These are phyloP conservation scores for Anomalospiza imberbis DNA, from an alignment of 2,797 vertebrate species.

Conservation along the genomic window DNA sequence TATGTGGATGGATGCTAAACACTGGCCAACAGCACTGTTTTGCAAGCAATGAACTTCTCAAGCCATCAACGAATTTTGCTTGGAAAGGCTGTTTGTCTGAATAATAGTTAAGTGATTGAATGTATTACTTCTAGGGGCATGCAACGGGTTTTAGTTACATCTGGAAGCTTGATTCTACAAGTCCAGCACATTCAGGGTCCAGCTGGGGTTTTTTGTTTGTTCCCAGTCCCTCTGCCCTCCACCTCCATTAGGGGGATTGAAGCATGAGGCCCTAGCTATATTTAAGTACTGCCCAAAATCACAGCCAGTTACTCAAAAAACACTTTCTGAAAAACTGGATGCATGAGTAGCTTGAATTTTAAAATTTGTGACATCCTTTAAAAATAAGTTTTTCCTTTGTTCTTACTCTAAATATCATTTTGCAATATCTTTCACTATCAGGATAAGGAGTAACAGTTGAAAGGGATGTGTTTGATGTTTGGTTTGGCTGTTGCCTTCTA, in stretches of 20 bases:
- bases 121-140: not conserved
- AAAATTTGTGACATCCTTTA: not conserved
- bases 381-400: not conserved
- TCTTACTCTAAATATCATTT: not conserved
- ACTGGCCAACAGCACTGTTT: not conserved
- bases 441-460: not conserved
- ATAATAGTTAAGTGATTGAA: not conserved
- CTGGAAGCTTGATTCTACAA: not conserved
- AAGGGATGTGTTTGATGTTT: constrained; percentile 40
- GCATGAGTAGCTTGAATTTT: not conserved
- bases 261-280: not conserved
- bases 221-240: not conserved
- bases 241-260: not conserved
- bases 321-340: not conserved
- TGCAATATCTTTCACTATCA: not conserved
- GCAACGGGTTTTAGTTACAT: not conserved
- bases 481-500: not conserved
- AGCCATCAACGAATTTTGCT: not conserved
- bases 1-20: not conserved
- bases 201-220: not conserved
- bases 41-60: not conserved
- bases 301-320: not conserved
- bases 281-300: not conserved
- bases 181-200: not conserved
- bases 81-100: not conserved